phyloP scores from a whole-genome alignment of 2,797 vertebrate genomes.

The Yasuhikotakia modesta region DNA sequence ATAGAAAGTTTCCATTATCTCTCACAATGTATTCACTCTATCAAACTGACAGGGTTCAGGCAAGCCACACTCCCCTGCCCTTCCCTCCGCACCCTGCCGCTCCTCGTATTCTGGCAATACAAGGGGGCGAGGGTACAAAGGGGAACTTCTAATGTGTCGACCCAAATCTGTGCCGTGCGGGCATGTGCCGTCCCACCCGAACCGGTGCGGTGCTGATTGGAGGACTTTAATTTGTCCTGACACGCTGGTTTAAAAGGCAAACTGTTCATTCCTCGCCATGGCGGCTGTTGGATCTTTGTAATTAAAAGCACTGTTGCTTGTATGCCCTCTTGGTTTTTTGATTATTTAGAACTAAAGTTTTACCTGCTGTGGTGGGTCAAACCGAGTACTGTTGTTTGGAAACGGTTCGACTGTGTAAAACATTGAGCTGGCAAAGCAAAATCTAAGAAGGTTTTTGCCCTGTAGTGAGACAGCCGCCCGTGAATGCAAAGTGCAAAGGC shows the following conservation, averaged over 20 bases:
- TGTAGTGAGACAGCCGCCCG: slow-evolving; percentile 8
- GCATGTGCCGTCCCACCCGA: background rate
- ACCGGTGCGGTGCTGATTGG: slow-evolving; percentile 6
- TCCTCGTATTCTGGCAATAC: slow-evolving; percentile 77
- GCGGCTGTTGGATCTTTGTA: slow-evolving; percentile 22
- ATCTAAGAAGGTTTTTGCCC: slow-evolving; percentile 33
- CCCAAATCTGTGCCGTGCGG: slow-evolving; percentile 51
- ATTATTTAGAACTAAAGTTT: slow-evolving; percentile 23
- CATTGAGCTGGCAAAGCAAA: slow-evolving; percentile 26
- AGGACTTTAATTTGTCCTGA: slow-evolving; percentile 20
- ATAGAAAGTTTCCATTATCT: slow-evolving; percentile 99
- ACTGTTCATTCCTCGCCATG: background rate
- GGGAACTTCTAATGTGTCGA: slow-evolving; percentile 74
- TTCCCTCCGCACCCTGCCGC: slow-evolving; percentile 75
- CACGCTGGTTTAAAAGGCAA: slow-evolving; percentile 5
- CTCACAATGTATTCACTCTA: slow-evolving; percentile 93
- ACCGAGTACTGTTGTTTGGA: slow-evolving; percentile 1
- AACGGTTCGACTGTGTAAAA: background rate
- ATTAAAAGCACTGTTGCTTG: slow-evolving; percentile 6
- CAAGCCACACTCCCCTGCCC: slow-evolving; percentile 85
- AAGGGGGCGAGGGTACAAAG: slow-evolving; percentile 74
- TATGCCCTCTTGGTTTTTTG: background rate
- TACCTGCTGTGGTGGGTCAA: slow-evolving; percentile 28
- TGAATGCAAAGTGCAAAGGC: slow-evolving; percentile 43
- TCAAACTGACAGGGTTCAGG: slow-evolving; percentile 94